phyloP scores from a whole-genome alignment of 1,140 invertebrate species.

The Drosophila triauraria region DNA sequence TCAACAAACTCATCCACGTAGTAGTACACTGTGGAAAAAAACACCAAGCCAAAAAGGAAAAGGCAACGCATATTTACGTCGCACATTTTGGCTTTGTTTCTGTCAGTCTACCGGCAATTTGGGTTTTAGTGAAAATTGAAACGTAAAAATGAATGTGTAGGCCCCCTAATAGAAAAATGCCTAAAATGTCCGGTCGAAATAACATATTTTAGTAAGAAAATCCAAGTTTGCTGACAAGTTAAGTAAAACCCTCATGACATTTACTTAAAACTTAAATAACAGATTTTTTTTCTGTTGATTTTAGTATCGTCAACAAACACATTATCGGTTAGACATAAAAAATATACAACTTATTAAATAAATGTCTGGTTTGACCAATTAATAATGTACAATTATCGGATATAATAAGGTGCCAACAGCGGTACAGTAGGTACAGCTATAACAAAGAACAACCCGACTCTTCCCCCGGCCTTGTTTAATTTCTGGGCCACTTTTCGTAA shows the following conservation, averaged over 20 bases:
- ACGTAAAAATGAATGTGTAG: background rate
- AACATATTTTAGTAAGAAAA: background rate
- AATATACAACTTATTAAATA: too few relatives aligned
- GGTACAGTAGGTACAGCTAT: background rate
- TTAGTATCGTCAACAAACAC: background rate
- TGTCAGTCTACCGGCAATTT: background rate
- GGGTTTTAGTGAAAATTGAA: too few relatives aligned
- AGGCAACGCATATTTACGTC: slow-evolving; percentile 4
- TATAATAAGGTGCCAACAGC: background rate
- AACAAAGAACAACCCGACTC: background rate
- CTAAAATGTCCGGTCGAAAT: background rate
- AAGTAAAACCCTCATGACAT: background rate
- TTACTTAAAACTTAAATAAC: background rate
- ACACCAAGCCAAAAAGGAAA: slow-evolving; percentile 5
- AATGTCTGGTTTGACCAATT: too few relatives aligned
- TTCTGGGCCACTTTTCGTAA: slow-evolving; percentile 50
- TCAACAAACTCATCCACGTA: slow-evolving; percentile 18
- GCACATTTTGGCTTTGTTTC: background rate
- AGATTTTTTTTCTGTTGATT: background rate
- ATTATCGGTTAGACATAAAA: background rate
- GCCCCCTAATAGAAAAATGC: background rate
- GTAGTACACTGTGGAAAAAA: slow-evolving; percentile 11
- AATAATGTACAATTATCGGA: too few relatives aligned
- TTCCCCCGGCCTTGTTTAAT: background rate
- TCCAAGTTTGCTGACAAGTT: background rate